phyloP scores from a whole-genome alignment of 2,888 invertebrate genomes.

The Rotaria macrura region DNA sequence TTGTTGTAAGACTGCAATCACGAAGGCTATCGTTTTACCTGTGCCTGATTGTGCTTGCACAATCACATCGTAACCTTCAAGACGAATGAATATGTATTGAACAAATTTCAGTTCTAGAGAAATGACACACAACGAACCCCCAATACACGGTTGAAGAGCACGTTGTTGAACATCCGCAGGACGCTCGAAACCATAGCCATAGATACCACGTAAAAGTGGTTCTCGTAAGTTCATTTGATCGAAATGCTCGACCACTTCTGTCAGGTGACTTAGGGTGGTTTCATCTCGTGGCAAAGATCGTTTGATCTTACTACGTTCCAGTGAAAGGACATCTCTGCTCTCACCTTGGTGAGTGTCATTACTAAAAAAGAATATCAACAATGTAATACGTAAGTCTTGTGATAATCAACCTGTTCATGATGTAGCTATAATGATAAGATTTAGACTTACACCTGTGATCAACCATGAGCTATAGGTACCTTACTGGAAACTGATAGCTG shows the following conservation, averaged over 20 bases:
- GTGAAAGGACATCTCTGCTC: too few species aligned
- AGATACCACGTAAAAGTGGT: slow-evolving; percentile 88
- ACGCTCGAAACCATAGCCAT: slow-evolving; percentile 98
- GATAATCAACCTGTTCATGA: too few species aligned
- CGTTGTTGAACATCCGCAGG: slow-evolving; percentile 98
- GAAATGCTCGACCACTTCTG: slow-evolving; percentile 54
- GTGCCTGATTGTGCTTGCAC: slow-evolving; percentile 99
- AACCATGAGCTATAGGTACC: background rate
- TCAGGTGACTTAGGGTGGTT: background rate
- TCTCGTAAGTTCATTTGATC: slow-evolving; percentile 96
- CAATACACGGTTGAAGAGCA: slow-evolving; percentile 89
- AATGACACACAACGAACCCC: background rate
- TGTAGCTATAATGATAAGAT: too few species aligned
- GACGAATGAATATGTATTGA: background rate
- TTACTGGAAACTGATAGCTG: background rate
- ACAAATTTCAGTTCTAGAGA: background rate
- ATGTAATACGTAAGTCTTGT: background rate
- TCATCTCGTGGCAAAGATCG: too few species aligned
- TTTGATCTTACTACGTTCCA: too few species aligned
- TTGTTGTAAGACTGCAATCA: slow-evolving; percentile 84
- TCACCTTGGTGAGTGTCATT: too few species aligned
- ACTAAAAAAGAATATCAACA: background rate
- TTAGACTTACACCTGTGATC: background rate
- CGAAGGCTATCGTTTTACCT: slow-evolving; percentile 98
- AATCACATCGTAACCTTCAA: slow-evolving; percentile 81